phyloP scores from a whole-genome alignment of 2,797 vertebrate species.

The Danio albolineatus region DNA sequence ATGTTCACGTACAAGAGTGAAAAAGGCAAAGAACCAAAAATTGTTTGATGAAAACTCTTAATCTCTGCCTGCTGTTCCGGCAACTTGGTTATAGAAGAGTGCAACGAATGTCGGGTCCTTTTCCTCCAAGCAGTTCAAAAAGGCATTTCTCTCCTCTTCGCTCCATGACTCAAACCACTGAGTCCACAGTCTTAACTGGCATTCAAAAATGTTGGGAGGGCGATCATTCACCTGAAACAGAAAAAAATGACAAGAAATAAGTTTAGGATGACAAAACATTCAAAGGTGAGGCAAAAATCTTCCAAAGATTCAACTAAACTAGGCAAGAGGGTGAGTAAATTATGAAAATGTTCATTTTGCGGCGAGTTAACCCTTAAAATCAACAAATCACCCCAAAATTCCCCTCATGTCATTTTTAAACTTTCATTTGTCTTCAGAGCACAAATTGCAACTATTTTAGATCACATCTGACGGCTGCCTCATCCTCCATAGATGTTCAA shows the following conservation, averaged over 20 bases:
- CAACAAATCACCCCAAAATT: no score
- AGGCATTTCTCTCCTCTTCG: constrained; percentile 87
- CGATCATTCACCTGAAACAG: constrained; percentile 77
- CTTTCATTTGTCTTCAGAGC: no score
- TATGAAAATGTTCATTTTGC: no score
- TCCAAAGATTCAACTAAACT: no score
- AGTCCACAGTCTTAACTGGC: constrained; percentile 90
- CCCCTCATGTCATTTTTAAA: no score
- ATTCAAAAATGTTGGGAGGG: constrained; percentile 89
- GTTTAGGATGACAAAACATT: no score
- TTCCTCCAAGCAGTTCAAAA: constrained; percentile 84
- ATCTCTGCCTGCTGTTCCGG: constrained; percentile 83
- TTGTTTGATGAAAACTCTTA: constrained; percentile 61
- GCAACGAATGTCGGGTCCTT: constrained; percentile 82
- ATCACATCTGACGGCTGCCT: no score
- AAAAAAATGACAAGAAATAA: background rate
- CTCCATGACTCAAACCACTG: constrained; percentile 93
- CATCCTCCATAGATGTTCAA: no score
- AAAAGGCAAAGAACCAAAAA: background rate
- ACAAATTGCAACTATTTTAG: no score
- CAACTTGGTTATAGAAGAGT: constrained; percentile 84
- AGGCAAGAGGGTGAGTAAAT: no score
- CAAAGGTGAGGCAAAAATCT: no score
- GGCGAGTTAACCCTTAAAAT: no score
- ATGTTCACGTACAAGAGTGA: background rate